These are phyloP conservation scores for Plectrocnemia conspersa DNA, from an alignment of 1,140 invertebrate genomes.

Conservation along the genomic window DNA sequence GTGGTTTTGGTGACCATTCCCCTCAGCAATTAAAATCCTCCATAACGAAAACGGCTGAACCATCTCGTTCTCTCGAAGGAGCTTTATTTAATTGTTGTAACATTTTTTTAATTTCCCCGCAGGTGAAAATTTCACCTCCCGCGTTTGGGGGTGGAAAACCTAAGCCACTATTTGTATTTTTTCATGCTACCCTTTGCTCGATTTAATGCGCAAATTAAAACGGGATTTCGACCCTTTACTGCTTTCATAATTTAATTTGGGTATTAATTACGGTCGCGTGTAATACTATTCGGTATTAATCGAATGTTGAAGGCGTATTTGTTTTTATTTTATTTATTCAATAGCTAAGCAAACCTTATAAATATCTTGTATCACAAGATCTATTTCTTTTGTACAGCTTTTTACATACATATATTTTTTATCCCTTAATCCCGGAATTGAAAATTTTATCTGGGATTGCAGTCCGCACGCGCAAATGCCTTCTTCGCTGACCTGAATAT, in stretches of 20 bases:
- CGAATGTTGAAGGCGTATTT: no score
- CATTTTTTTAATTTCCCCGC: slow-evolving; percentile 30
- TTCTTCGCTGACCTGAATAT: no score
- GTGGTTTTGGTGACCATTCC: not conserved
- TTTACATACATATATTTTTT: no score
- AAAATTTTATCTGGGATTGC: no score
- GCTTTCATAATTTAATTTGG: no score
- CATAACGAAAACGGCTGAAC: not conserved
- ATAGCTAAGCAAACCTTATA: no score
- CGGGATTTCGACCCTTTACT: not conserved
- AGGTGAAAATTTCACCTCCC: slow-evolving; percentile 8
- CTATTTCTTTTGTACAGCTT: no score
- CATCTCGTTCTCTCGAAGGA: slow-evolving; percentile 12
- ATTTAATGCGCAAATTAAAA: slow-evolving; percentile 20
- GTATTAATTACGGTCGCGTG: no score
- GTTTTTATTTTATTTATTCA: no score
- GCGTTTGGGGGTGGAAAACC: not conserved
- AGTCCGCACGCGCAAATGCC: no score
- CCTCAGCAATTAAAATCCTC: not conserved
- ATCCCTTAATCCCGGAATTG: no score
- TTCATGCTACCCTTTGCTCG: slow-evolving; percentile 8
- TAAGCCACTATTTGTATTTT: slow-evolving; percentile 27
- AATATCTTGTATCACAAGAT: no score
- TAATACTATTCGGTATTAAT: not conserved
- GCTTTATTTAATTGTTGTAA: slow-evolving; percentile 33